Evolutionary conservation across 2,797 vertebrate genomes (phyloP).

Genomic region (Sebastes dallii): DNA sequence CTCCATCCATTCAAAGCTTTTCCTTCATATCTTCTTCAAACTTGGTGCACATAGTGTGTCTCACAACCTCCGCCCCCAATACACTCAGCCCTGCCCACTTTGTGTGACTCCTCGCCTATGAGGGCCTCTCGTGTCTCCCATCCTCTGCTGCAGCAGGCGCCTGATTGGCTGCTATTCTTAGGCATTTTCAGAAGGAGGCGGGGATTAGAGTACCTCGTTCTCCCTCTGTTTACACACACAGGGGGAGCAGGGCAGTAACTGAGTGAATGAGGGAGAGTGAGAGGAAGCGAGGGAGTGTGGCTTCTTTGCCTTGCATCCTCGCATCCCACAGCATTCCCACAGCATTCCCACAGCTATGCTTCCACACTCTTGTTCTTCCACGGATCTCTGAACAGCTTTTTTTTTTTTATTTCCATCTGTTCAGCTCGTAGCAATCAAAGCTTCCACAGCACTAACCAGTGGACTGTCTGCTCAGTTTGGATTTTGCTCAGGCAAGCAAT

Average conservation of each 20-base stretch:
- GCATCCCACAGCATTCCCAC: constrained; percentile 36
- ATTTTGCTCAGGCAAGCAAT: constrained; percentile 43
- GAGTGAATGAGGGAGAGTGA: constrained; percentile 68
- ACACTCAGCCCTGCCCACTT: constrained; percentile 49
- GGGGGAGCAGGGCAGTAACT: constrained; percentile 50
- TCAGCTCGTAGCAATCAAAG: constrained; percentile 15
- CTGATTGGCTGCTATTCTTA: constrained; percentile 75
- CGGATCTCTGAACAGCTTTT: constrained; percentile 13
- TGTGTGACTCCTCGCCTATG: constrained; percentile 60
- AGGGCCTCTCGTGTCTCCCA: constrained; percentile 12
- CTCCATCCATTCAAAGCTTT: constrained; percentile 61
- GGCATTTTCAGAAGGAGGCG: constrained; percentile 62
- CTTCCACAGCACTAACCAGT: constrained; percentile 19
- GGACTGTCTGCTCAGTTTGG: constrained; percentile 54
- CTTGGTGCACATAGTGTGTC: constrained; percentile 76
- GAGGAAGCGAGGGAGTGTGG: constrained; percentile 49
- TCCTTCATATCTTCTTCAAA: constrained; percentile 74
- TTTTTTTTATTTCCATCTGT: neutral
- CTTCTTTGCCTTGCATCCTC: constrained; percentile 50
- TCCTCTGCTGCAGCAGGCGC: constrained; percentile 55
- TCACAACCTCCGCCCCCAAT: constrained; percentile 60
- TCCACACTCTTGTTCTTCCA: constrained; percentile 22
- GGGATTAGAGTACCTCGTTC: constrained; percentile 67
- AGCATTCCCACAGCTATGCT: constrained; percentile 32
- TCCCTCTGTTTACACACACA: constrained; percentile 77